Conservation (phyloP, 2,888 invertebrate genomes). For the Hydraecia micacea region DNA sequence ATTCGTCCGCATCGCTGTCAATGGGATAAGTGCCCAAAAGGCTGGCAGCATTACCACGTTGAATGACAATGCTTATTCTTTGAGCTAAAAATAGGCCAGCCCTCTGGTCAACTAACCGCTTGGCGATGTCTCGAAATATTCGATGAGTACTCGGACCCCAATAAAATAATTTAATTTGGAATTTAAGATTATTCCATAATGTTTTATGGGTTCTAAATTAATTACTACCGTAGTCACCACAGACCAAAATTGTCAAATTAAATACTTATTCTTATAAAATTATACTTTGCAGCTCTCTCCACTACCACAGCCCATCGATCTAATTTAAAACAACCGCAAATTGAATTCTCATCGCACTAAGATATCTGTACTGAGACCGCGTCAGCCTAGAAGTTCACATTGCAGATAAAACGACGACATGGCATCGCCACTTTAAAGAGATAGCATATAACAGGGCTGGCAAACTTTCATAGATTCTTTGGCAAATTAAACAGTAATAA, state of each 20-base stretch:
- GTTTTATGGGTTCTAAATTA: not conserved
- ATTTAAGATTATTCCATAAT: not conserved
- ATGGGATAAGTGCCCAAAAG: no score
- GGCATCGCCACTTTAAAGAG: conserved; percentile 68
- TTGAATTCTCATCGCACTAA: conserved; percentile 53
- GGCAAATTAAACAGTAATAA: not conserved
- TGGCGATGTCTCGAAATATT: no score
- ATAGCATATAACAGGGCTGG: conserved; percentile 61
- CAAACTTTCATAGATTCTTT: conserved; percentile 6
- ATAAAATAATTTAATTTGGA: no score
- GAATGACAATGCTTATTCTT: no score
- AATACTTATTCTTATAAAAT: not conserved
- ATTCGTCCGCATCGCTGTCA: no score
- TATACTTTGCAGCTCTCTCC: not conserved
- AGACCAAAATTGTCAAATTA: not conserved
- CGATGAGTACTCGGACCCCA: no score
- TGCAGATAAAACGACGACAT: conserved; percentile 62
- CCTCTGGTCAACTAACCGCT: no score
- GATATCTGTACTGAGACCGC: conserved; percentile 45
- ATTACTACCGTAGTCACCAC: no score
- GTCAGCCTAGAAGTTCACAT: conserved; percentile 60
- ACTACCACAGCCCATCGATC: conserved; percentile 3
- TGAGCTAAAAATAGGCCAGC: no score
- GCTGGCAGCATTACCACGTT: no score
- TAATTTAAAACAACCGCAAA: conserved; percentile 49